Percentiles rank a stretch among this genome's conserved stretches.
Conservation (phyloP, 2,797 vertebrate genomes). For the Sebastolobus alascanus region DNA sequence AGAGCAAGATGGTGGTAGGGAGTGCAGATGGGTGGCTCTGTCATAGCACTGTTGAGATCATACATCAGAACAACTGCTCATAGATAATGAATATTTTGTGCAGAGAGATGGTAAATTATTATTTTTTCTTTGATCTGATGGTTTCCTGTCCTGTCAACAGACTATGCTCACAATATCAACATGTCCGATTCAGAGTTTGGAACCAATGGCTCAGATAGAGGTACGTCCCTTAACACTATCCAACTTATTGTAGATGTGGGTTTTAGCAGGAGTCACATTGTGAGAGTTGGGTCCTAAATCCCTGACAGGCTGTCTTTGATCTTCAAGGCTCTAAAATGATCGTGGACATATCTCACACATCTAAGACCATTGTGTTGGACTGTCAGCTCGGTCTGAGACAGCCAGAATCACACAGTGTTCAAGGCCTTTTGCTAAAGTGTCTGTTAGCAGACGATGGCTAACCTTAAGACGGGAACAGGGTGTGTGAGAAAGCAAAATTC, state of each 20-base stretch:
- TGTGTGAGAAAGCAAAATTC: not conserved
- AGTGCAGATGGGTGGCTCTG: too few relatives aligned
- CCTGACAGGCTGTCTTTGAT: not conserved
- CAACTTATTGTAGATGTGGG: not conserved
- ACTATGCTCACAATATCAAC: slow-evolving; percentile 90
- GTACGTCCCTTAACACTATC: slow-evolving; percentile 75
- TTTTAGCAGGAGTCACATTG: not conserved
- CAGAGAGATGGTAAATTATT: not conserved
- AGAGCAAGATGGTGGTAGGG: too few relatives aligned
- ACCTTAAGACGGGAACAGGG: not conserved
- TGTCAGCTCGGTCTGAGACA: not conserved
- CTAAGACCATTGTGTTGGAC: not conserved
- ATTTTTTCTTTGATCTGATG: not conserved
- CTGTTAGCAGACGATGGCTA: not conserved
- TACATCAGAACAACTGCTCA: not conserved
- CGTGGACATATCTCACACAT: not conserved
- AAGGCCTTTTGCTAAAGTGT: not conserved
- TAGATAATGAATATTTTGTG: not conserved
- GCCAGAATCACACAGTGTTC: not conserved
- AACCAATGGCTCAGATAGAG: slow-evolving; percentile 90
- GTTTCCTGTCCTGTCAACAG: slow-evolving; percentile 78
- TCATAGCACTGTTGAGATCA: too few relatives aligned
- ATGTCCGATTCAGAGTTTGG: slow-evolving; percentile 87
- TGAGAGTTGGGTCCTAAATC: not conserved
- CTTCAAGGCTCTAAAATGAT: not conserved